phyloP scores from a whole-genome alignment of 2,113 vertebrate genomes.

The Potamarius usumacintae region DNA sequence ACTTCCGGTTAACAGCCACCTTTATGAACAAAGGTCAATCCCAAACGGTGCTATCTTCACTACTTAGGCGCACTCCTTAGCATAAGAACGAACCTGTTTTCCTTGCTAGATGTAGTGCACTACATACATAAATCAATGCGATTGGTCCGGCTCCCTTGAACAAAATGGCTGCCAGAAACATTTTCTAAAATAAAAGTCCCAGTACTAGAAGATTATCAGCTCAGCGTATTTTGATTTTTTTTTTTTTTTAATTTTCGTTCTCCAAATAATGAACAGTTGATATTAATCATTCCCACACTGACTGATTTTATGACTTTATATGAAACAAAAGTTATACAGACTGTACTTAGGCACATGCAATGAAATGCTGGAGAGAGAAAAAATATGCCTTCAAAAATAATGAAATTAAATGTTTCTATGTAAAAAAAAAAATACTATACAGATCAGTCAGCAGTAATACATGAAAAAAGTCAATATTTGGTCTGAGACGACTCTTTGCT shows the following conservation, averaged over 20 bases:
- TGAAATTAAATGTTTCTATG: too few relatives aligned
- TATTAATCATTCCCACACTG: neutral
- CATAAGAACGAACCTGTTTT: too few relatives aligned
- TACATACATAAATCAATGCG: neutral
- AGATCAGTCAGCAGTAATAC: too few relatives aligned
- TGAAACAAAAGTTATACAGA: neutral
- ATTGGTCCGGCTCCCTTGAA: neutral
- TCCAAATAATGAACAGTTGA: neutral
- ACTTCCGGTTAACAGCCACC: constrained; percentile 60
- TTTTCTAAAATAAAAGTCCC: constrained; percentile 22
- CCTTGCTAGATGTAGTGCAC: neutral
- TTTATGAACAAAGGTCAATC: neutral
- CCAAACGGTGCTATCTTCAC: neutral
- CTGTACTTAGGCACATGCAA: too few relatives aligned
- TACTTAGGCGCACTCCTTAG: neutral
- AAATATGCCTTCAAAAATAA: too few relatives aligned
- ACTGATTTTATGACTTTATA: neutral
- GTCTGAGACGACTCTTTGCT: too few relatives aligned
- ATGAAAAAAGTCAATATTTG: too few relatives aligned
- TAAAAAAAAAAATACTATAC: too few relatives aligned
- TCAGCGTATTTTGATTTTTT: neutral
- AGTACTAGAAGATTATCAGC: neutral
- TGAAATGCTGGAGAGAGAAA: too few relatives aligned
- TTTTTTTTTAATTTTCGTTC: too few relatives aligned
- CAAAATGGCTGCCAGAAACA: neutral